phyloP scores from a whole-genome alignment of 2,797 vertebrate genomes.

The Amblyraja radiata region DNA sequence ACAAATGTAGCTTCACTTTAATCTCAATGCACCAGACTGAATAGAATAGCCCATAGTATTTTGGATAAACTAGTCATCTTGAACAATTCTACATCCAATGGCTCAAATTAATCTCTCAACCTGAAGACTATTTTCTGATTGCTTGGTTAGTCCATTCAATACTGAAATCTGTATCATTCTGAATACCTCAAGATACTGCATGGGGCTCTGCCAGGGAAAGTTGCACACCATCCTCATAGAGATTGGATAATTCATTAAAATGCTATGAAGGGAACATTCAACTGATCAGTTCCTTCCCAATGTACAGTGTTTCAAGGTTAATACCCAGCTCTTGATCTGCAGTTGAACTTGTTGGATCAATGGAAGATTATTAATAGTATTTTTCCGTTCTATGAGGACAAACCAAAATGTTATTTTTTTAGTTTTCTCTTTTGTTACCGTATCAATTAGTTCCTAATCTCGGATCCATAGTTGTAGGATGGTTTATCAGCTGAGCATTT shows the following conservation, averaged over 20 bases:
- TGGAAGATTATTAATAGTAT: neutral
- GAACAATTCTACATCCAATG: no score
- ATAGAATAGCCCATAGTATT: no score
- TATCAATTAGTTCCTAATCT: neutral
- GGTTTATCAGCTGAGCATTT: neutral
- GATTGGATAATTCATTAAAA: no score
- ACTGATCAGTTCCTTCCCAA: neutral
- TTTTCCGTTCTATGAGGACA: neutral
- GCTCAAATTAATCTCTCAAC: no score
- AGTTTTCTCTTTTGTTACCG: neutral
- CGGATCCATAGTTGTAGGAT: neutral
- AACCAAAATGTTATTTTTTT: neutral
- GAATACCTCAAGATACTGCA: no score
- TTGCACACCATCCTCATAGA: no score
- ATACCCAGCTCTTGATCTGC: neutral
- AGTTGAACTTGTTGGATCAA: neutral
- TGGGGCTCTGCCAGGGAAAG: no score
- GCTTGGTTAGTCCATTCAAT: no score
- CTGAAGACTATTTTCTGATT: no score
- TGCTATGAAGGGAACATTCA: no score
- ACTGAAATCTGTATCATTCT: no score
- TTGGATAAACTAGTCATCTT: no score
- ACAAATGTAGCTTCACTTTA: neutral
- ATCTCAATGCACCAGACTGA: neutral
- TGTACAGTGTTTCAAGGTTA: neutral